Base-by-base conservation (phyloP, 2,888 invertebrate species). In the Perdita meconis region DNA sequence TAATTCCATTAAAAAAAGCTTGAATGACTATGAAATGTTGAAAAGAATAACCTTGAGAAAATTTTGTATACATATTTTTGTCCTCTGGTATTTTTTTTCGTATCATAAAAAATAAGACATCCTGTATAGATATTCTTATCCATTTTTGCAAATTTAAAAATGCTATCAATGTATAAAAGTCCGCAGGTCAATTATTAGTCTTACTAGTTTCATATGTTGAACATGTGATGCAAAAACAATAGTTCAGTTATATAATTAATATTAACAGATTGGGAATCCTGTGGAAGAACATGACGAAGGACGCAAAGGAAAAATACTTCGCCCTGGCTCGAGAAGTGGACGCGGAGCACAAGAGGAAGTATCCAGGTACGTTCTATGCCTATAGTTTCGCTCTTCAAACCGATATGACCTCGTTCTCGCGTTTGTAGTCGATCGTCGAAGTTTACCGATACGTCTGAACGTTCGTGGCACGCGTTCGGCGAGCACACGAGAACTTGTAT, bases 331-430 rank as follows among this genome's bases (percentile, higher is more conserved):
- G 94, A 76, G 91, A 93, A 77, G 94, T 94, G 36, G 94, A 94
- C 81, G 93, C 93, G 36, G 94, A 94, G 80, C 95, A 95, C 90
- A 95, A 95, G 90, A 93, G 92, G 85, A 94, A 94, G 89, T 95
- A 94, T 92, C 95, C 95, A 75, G 94, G 94, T 94, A 91, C 24
- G 85, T 50, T 59, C 57, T 59, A 47, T 34, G 30, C 40, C 60
- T 60, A 55, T 56, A 60, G 55, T 55, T 47, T 47, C 22, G 22
- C 72, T 68, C 53, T 60, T 68, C 53, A 50, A 68, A 64, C 77
- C 76, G 66, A 82, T 53, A 60, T 63, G 66, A 69, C 69, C 63
- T 64, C 61, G 44, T 78, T 78, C 38, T 60, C 76, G 64, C 60
- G 67, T 51, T 66, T 51, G 57, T 44, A 51, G 42, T 44, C 56